phyloP scores from a whole-genome alignment of 2,888 invertebrate species.

The Idaea straminata region DNA sequence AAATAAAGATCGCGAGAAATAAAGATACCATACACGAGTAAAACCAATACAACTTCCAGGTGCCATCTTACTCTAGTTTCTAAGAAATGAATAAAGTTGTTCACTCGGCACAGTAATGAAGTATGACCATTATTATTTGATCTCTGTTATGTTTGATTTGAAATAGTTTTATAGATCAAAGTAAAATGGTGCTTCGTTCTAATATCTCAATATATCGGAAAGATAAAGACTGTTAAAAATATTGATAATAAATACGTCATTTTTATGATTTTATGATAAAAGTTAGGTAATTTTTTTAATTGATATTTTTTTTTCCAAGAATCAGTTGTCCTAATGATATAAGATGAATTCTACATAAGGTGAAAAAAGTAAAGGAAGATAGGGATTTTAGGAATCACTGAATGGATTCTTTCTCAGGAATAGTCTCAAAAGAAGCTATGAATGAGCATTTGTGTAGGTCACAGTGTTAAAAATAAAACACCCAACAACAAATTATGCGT shows the following conservation, averaged over 20 bases:
- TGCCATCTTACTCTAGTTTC: slow-evolving; percentile 35
- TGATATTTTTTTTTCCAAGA: too few relatives aligned
- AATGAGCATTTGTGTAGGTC: background rate
- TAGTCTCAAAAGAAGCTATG: too few relatives aligned
- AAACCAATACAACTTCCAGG: slow-evolving; percentile 31
- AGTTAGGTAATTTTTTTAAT: too few relatives aligned
- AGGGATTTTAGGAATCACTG: too few relatives aligned
- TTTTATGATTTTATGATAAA: background rate
- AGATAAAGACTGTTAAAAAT: background rate
- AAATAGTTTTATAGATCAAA: slow-evolving; percentile 21
- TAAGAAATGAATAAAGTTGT: slow-evolving; percentile 42
- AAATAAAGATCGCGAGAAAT: slow-evolving; percentile 12
- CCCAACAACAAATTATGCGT: background rate
- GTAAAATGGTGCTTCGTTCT: slow-evolving; percentile 24
- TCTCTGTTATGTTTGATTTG: slow-evolving; percentile 16
- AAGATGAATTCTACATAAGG: too few relatives aligned
- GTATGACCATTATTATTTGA: slow-evolving; percentile 32
- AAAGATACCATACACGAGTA: slow-evolving; percentile 8
- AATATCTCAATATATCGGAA: slow-evolving; percentile 33
- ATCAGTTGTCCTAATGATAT: too few relatives aligned
- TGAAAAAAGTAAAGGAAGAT: too few relatives aligned
- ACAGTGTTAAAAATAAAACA: background rate
- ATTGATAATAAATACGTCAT: background rate
- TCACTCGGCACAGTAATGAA: slow-evolving; percentile 25
- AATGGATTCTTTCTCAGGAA: too few relatives aligned